Conservation (phyloP, 2,113 vertebrate genomes). For the Dicentrarchus labrax region DNA sequence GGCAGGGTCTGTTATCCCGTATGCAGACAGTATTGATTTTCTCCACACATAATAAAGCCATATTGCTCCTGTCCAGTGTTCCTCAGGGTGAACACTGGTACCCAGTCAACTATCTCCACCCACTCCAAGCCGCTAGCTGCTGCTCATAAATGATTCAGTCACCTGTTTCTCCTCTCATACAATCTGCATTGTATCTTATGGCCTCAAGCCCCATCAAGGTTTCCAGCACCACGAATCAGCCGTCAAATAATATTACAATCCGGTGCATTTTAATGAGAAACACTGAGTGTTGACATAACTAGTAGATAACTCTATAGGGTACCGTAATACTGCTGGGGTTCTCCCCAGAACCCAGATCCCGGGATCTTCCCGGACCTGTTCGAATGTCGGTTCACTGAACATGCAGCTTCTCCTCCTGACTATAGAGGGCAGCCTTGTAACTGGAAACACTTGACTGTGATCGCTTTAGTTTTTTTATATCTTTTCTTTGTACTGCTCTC, state of each 20-base stretch:
- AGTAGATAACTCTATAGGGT: background rate
- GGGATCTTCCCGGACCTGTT: no score
- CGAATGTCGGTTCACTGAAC: background rate
- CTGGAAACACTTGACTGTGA: slow-evolving; percentile 16
- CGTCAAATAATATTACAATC: no score
- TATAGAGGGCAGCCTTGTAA: slow-evolving; percentile 57
- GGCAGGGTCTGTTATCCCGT: no score
- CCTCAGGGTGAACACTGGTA: no score
- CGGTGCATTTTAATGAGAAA: background rate
- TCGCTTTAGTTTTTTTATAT: background rate
- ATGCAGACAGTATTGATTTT: no score
- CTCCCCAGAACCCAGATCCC: background rate
- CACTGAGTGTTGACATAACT: background rate
- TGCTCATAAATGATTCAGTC: no score
- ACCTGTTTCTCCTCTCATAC: no score
- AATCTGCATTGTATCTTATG: background rate
- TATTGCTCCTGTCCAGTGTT: no score
- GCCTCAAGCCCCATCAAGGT: background rate
- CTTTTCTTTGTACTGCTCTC: slow-evolving; percentile 4
- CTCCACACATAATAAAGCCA: no score
- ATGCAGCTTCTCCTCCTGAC: background rate
- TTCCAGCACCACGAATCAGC: no score
- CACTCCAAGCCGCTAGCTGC: no score
- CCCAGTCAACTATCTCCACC: no score
- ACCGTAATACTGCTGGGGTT: background rate